A percentile compares a stretch with the other conserved stretches of the same genome.
Evolutionary conservation across 2,113 vertebrate genomes (phyloP).

Genomic region (Nanger granti): DNA sequence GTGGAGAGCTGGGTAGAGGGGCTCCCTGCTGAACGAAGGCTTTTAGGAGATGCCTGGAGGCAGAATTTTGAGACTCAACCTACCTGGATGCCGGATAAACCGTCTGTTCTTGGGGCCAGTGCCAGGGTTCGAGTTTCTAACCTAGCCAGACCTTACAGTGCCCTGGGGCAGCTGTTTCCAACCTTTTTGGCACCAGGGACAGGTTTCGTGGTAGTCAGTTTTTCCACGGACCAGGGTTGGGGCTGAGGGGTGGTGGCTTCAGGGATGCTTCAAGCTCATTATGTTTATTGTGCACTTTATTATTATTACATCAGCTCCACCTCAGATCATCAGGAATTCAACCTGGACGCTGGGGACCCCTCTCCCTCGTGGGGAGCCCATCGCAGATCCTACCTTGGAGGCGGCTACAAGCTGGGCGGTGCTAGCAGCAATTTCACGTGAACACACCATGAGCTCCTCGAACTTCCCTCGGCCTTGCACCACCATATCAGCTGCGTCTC

Average conservation of each 20-base stretch:
- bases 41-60: background rate
- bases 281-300: background rate
- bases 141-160: background rate
- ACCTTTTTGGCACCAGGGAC: background rate
- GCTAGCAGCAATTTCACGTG: slow-evolving; percentile 95
- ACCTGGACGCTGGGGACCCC: background rate
- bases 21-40: background rate
- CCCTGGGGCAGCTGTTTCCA: background rate
- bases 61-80: background rate
- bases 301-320: background rate
- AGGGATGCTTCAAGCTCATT: background rate
- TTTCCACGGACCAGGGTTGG: background rate
- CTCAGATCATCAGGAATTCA: background rate
- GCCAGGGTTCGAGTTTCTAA: background rate
- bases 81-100: background rate
- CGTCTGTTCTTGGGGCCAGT: background rate
- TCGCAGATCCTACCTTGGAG: slow-evolving; percentile 84
- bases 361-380: background rate
- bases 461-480: slow-evolving; percentile 96
- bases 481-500: slow-evolving; percentile 94
- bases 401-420: slow-evolving; percentile 96
- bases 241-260: background rate
- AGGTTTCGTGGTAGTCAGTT: background rate
- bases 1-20: background rate
- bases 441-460: slow-evolving; percentile 97